A percentile compares a stretch with the other conserved stretches of the same genome.
These are phyloP conservation scores for Misgurnus anguillicaudatus DNA, from an alignment of 2,113 vertebrate species.

Conservation along the genomic window DNA sequence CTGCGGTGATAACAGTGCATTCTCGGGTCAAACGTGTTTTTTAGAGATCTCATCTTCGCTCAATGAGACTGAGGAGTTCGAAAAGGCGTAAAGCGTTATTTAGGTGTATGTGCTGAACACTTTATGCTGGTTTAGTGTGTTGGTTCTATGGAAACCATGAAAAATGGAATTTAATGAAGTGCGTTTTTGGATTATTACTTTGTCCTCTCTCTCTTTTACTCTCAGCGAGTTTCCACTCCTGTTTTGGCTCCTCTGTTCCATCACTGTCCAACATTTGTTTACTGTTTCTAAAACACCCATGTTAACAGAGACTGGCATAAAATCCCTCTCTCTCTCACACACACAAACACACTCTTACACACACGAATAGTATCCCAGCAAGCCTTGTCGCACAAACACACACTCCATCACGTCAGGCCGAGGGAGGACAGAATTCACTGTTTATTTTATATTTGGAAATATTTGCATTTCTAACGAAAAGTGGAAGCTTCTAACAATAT, in stretches of 20 bases:
- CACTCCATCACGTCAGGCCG: slow-evolving; percentile 4
- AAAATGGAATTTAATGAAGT: neutral
- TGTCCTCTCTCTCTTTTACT: neutral
- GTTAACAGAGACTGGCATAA: slow-evolving; percentile 37
- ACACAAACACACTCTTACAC: slow-evolving; percentile 10
- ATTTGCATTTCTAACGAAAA: slow-evolving; percentile 1
- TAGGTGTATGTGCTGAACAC: too few species aligned
- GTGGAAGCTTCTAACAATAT: neutral
- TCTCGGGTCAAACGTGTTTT: neutral
- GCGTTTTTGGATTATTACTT: neutral
- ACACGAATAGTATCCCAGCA: neutral
- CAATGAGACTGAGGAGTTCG: too few species aligned
- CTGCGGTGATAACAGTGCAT: too few species aligned
- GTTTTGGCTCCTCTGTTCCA: slow-evolving; percentile 41
- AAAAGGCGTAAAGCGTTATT: too few species aligned
- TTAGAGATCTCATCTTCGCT: neutral
- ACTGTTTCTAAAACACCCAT: slow-evolving; percentile 32
- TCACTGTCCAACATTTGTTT: slow-evolving; percentile 38
- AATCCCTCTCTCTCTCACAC: slow-evolving; percentile 9
- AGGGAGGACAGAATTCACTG: neutral
- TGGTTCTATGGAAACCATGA: neutral
- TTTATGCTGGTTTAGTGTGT: neutral
- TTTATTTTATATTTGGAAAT: neutral
- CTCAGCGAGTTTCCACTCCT: slow-evolving; percentile 43
- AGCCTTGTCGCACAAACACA: slow-evolving; percentile 2